Base-by-base conservation (phyloP, 2,113 vertebrate genomes). In the Muntiacus reevesi region DNA sequence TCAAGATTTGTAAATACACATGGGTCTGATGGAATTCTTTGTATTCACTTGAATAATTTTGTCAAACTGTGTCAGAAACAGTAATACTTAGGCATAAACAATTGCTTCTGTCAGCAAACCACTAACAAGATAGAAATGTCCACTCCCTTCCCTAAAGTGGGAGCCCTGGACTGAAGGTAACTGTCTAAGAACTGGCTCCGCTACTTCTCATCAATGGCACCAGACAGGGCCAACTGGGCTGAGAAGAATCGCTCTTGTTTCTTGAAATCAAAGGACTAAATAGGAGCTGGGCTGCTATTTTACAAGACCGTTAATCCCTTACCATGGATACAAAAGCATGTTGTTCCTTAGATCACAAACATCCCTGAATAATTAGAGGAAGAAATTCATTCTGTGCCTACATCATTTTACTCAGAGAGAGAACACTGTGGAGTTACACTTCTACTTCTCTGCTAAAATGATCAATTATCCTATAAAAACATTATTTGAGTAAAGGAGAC, bases 191-290 rank as follows among this genome's bases (percentile, higher is more conserved):
- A 57, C 50, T 59, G 91, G 50, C 91, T 97, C 92, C 50, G 54
- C 19, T 7, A 28, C 27, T 95, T 98, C 94, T 95, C 89, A 71
- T 25, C 87, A 67, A 21, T 0, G 0, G 94, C 85, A 59, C 81
- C 87, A 60, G 57, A 93, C 57, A 47, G 83, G 50, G 87, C 36
- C 62, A 96, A 91, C 59, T 40, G 23, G 43, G 47, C 59, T 89
- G 59, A 71, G 95, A 92, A 97, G 74, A 98, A 95, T 98, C 89
- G 62, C 45, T 2, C 3, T 87, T 98, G 96, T 98, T 98, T 93
- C 92, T 0, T 3, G 94, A 64, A 98, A 60, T 93, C 81, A 97
- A 85, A 97, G 84, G 43, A 74, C 67, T 81, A 91, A 59, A 89
- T 25, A 78, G 95, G 79, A 96, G 88, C 88, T 78, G 96, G 64